phyloP scores from a whole-genome alignment of 2,113 vertebrate genomes.

The Pangasianodon gigas region DNA sequence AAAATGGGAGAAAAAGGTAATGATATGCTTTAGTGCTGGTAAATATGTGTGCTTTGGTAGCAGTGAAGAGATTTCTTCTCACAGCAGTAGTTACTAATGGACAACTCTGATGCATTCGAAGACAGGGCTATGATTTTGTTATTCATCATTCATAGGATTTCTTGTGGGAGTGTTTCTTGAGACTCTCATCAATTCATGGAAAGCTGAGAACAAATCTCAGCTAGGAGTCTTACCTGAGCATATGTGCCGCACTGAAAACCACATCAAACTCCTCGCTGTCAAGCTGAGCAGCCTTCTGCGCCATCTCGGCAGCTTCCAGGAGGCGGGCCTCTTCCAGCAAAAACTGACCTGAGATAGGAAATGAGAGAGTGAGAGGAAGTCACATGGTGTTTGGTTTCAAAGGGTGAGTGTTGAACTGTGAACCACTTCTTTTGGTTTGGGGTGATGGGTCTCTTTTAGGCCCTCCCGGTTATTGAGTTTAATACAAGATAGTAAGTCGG shows the following conservation, averaged over 20 bases:
- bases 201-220: neutral
- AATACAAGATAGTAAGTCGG: slow-evolving; percentile 51
- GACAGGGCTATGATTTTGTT: neutral
- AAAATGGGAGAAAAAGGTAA: neutral
- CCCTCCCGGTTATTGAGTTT: slow-evolving; percentile 51
- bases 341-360: slow-evolving; percentile 85
- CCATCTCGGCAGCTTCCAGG: slow-evolving; percentile 95
- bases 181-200: neutral
- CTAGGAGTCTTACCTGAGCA: slow-evolving; percentile 85
- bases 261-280: slow-evolving; percentile 94
- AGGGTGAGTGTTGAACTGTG: slow-evolving; percentile 37
- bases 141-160: neutral
- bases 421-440: slow-evolving; percentile 59
- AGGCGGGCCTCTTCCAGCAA: slow-evolving; percentile 93
- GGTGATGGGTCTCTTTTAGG: slow-evolving; percentile 14
- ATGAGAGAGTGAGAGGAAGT: slow-evolving; percentile 39
- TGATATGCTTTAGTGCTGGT: neutral
- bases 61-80: neutral
- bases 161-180: neutral
- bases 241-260: slow-evolving; percentile 97
- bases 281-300: slow-evolving; percentile 91
- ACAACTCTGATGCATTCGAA: neutral
- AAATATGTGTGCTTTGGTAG: neutral
- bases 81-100: slow-evolving; percentile 3
- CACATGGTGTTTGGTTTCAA: neutral